Evolutionary conservation across 2,797 vertebrate species (phyloP), one percentile per base, ranked within the genome.

Genomic region (Spea hammondii): DNA sequence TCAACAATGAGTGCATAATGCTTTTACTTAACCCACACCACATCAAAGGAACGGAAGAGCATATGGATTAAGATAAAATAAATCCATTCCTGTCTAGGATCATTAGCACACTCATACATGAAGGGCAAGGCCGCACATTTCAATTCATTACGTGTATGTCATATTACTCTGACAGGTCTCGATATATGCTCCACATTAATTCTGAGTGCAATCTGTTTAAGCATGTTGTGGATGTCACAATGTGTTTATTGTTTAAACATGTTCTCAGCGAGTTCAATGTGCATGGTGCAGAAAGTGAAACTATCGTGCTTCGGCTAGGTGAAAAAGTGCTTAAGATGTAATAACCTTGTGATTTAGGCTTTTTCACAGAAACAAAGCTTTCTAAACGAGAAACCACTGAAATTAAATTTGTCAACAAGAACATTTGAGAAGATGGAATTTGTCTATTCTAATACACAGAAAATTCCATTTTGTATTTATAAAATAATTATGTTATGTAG

Each of bases 21-120:
- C 84, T 92, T 92, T 89, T 77, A 88, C 86, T 88, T 89, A 89
- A 83, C 84, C 76, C 85, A 62, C 69, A 86, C 91, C 88, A 91
- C 93, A 92, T 92, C 86, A 95, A 92, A 93, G 86, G 74, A 83
- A 83, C 88, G 84, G 86, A 88, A 91, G 92, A 84, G 53, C 83
- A 81, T 72, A 13, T 9, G 60, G 83, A 84, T 89, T 89, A 86
- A 89, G 89, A 90, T 84, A 88, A 89, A 85, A 90, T 89, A 86
- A 88, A 87, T 85, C 84, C 83, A 7, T 83, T 86, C 78, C 88
- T 90, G 82, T 57, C 75, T 77, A 81, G 85, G 84, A 88, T 84
- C 4, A 57, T 84, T 86, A 88, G 83, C 70, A 85, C 80, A 83
- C 83, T 84, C 59, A 65, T 78, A 87, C 75, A 82, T 77, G 73